A percentile compares a stretch with the other conserved stretches of the same genome.
These are phyloP conservation scores for Pyrgus malvae DNA, from an alignment of 2,888 invertebrate species.

Conservation along the genomic window DNA sequence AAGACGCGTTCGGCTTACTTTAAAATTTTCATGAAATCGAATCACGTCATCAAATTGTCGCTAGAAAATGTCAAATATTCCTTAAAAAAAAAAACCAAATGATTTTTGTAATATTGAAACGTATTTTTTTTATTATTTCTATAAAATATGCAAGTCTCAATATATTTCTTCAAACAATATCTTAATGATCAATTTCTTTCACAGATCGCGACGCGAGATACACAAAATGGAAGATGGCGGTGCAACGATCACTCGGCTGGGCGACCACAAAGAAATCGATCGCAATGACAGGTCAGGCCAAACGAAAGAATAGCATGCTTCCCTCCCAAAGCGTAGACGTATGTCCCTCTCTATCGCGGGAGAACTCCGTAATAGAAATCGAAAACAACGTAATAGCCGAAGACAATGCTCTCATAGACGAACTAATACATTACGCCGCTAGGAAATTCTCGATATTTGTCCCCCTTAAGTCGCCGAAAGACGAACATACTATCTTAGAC, in stretches of 20 bases:
- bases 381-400: conserved; percentile 32
- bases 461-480: conserved; percentile 45
- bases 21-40: too few species aligned
- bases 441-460: conserved; percentile 63
- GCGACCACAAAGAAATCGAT: conserved; percentile 87
- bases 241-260: conserved; percentile 95
- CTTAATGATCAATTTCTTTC: neutral
- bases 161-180: too few species aligned
- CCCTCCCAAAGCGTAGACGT: conserved; percentile 44
- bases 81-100: too few species aligned
- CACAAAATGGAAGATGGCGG: conserved; percentile 97
- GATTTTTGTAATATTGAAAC: too few species aligned
- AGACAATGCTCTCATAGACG: conserved; percentile 51
- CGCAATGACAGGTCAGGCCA: conserved; percentile 88
- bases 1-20: too few species aligned
- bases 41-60: too few species aligned
- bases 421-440: conserved; percentile 60
- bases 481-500: conserved; percentile 65
- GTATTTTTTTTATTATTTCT: too few species aligned
- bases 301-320: conserved; percentile 59
- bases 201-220: conserved; percentile 91
- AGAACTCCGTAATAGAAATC: conserved; percentile 44
- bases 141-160: too few species aligned
- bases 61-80: too few species aligned
- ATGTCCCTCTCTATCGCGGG: conserved; percentile 44